phyloP scores from a whole-genome alignment of 2,113 vertebrate genomes.

The Piprites chloris region DNA sequence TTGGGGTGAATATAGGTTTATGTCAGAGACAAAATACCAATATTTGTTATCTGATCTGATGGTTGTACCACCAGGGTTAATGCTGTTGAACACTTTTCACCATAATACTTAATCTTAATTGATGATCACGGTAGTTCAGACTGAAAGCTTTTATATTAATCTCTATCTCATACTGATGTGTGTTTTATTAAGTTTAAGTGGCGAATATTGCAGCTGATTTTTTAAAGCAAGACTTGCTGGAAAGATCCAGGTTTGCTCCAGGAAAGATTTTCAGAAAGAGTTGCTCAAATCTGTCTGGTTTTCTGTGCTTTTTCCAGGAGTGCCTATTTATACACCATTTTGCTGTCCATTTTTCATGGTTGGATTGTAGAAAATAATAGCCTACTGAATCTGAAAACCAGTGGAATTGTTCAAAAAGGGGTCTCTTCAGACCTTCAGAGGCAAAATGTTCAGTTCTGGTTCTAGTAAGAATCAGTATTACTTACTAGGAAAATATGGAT shows the following conservation, averaged over 20 bases:
- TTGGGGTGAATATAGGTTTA: background rate
- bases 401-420: background rate
- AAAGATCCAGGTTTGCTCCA: background rate
- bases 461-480: background rate
- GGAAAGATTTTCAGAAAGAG: background rate
- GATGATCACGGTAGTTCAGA: background rate
- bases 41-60: background rate
- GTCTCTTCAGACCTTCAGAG: background rate
- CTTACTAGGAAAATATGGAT: background rate
- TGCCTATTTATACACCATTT: background rate
- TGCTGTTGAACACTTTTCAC: background rate
- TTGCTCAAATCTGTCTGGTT: background rate
- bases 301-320: background rate
- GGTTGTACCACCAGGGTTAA: background rate
- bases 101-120: background rate
- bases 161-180: background rate
- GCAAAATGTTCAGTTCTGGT: background rate
- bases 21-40: background rate
- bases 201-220: background rate
- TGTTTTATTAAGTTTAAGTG: background rate
- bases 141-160: background rate
- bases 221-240: background rate
- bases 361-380: background rate
- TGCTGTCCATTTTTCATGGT: background rate
- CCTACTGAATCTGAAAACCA: background rate